Evolutionary conservation across 2,797 vertebrate species (phyloP), one percentile per base, ranked within the genome.

Genomic region (Neosilurus hyrtlii): DNA sequence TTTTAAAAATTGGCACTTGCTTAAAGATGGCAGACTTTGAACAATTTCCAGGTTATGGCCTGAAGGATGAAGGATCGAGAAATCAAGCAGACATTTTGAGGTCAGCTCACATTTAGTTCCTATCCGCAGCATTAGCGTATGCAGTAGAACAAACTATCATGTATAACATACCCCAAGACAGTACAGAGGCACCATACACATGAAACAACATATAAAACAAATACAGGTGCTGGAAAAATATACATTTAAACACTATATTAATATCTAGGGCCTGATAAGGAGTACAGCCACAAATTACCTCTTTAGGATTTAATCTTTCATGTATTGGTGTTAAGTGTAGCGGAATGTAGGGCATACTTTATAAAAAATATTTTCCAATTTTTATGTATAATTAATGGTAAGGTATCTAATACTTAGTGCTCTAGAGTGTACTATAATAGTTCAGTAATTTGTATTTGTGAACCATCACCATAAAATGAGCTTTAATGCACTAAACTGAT

Each of bases 41-140:
- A 57, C 51, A 35, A 20, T 74, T 74, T 74, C 54, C 24, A 74
- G 26, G 26, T 74, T 56, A 74, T 57, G 52, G 16, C 10, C 9
- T 57, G 26, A 57, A 57, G 14, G 26, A 57, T 57, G 18, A 57
- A 74, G 72, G 72, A 74, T 35, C 10, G 16, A 74, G 54, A 16
- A 74, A 56, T 56, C 71, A 56, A 73, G 24, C 7, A 73, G 71
- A 74, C 72, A 35, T 57, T 74, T 57, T 57, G 72, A 22, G 54
- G 72, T 30, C 72, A 74, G 35, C 72, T 35, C 52, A 20, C 52
- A 57, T 26, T 74, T 24, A 74, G 56, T 57, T 57, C 15, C 15
- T 8, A 71, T 71, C n/a, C 12, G 12, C 43, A 5, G 11, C 22
- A 5, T 35, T 57, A 56, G 16, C 2, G 12, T 51, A 51, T 11